Evolutionary conservation across 2,113 vertebrate species (phyloP), one percentile per base, ranked within the genome.

Genomic region (Phalacrocorax brasilianus): DNA sequence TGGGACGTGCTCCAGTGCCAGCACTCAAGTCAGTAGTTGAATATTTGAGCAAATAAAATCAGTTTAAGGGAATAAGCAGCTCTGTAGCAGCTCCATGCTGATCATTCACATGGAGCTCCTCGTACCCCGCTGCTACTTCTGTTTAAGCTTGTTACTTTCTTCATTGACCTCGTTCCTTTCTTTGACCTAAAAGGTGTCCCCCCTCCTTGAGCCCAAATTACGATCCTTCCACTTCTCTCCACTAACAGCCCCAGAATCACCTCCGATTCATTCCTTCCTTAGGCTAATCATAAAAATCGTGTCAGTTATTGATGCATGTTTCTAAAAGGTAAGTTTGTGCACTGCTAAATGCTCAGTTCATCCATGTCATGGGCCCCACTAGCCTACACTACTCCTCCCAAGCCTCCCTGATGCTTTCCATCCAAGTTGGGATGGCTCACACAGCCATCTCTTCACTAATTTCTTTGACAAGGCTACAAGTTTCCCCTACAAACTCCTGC

Each of bases 31-130:
- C 90, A 95, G 81, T 74, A 93, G 83, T 63, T 77, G 42, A 28
- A 38, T 15, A 85, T 50, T 74, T 56, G 44, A 85, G 74, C 78
- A 95, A 94, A 89, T 28, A 88, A 73, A 72, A 63, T 68, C n/a
- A 89, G 66, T 17, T 68, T 91, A 96, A 87, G 16, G 45, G 63
- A 85, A 89, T 28, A 91, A 81, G 55, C 75, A 95, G 67, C 85
- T 83, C 32, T 42, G 14, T 17, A 68, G 63, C 22, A 87, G 61
- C 45, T 91, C 85, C 62, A 75, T 0, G 0, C 28, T 40, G 24
- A 89, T 32, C 11, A 42, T n/a, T 76, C 45, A 66, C 74, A 73
- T 14, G 7, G 14, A 78, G 15, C 1, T 85, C 32, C 30, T 73
- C 2, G 0, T 2, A 50, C 12, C 14, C 1, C 1, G 28, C 40